These are phyloP conservation scores for Harlomillsia oculata DNA, from an alignment of 1,140 invertebrate genomes.

Conservation along the genomic window DNA sequence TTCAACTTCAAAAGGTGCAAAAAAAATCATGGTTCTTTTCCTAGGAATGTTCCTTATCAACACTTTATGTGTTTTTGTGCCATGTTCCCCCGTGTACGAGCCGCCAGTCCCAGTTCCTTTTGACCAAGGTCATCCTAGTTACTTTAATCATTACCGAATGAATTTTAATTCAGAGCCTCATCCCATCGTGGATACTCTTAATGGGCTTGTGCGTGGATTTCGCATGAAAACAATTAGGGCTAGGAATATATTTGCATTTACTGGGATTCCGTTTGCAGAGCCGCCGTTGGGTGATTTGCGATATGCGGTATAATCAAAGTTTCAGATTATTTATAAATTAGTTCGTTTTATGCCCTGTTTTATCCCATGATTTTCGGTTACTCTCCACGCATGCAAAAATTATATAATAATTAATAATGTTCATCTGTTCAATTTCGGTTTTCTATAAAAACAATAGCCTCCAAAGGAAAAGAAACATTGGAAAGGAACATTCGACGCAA, in stretches of 20 bases:
- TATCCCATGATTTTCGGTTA: too few species aligned
- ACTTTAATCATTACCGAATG: background rate
- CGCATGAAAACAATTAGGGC: constrained; percentile 27
- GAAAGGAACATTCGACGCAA: constrained; percentile 32
- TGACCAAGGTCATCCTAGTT: background rate
- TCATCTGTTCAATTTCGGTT: too few species aligned
- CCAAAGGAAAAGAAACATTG: constrained; percentile 31
- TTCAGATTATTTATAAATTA: background rate
- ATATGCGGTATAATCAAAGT: constrained; percentile 27
- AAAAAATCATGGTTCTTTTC: constrained; percentile 16
- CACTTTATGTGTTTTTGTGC: constrained; percentile 21
- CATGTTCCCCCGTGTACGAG: constrained; percentile 14
- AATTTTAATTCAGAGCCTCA: background rate
- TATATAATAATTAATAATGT: too few species aligned
- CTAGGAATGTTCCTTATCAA: constrained; percentile 22
- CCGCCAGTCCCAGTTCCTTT: constrained; percentile 8
- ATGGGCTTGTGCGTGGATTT: constrained; percentile 13
- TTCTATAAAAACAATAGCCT: constrained; percentile 4
- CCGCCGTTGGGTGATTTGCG: constrained; percentile 20
- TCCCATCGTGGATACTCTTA: constrained; percentile 4
- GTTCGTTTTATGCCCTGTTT: too few species aligned
- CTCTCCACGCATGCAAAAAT: too few species aligned
- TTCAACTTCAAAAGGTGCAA: too few species aligned
- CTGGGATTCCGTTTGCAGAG: constrained; percentile 26
- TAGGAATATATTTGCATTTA: constrained; percentile 25